Evolutionary conservation across 2,113 vertebrate species (phyloP).

Genomic region (Plotosus lineatus): DNA sequence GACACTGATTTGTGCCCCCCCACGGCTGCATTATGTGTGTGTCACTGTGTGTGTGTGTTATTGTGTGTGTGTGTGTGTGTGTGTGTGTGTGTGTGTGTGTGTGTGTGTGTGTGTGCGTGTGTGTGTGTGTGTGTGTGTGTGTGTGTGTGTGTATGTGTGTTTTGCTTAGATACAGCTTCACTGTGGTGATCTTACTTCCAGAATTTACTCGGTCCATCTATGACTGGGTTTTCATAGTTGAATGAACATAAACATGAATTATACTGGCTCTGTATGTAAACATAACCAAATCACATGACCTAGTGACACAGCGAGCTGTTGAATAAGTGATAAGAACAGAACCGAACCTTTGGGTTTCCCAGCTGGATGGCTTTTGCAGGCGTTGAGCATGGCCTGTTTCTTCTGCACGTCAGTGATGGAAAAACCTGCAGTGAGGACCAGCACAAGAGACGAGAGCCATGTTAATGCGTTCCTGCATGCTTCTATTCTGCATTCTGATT

Average conservation of each 20-base stretch:
- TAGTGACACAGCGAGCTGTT: not conserved
- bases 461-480: no score
- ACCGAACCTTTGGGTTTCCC: conserved; percentile 89
- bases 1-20: no score
- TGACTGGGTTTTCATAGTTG: not conserved
- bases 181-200: not conserved
- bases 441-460: not conserved
- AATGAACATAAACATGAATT: not conserved
- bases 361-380: conserved; percentile 82
- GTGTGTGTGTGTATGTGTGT: no score
- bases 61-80: no score
- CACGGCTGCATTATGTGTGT: no score
- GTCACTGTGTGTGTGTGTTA: no score
- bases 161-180: no score
- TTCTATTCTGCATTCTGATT: no score
- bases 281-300: not conserved
- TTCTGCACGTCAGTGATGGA: conserved; percentile 91
- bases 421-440: conserved; percentile 75
- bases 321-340: not conserved
- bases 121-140: no score
- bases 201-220: not conserved
- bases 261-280: no score
- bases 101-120: no score
- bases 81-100: no score
- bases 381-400: conserved; percentile 93